These are phyloP conservation scores for silkworm (Bombyx mori) DNA, from an alignment of 1,140 invertebrate genomes.

Conservation along the genomic window DNA sequence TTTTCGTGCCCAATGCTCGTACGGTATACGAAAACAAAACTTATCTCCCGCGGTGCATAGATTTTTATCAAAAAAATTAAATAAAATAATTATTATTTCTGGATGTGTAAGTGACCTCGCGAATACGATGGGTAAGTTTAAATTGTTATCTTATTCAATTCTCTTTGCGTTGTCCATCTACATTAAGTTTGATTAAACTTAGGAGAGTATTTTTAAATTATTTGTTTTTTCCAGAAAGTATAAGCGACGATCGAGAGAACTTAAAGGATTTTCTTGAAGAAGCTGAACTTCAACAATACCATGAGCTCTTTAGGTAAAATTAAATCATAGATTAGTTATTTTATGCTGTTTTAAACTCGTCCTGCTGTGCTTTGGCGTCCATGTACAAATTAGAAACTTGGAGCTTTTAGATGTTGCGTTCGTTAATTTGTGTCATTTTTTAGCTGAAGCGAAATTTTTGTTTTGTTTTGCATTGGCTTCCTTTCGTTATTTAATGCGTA, in stretches of 20 bases:
- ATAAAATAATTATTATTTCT: too few relatives aligned
- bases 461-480: too few relatives aligned
- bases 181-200: neutral
- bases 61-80: too few relatives aligned
- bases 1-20: too few relatives aligned
- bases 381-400: neutral
- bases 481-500: too few relatives aligned
- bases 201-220: constrained; percentile 5
- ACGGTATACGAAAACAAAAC: too few relatives aligned
- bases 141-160: neutral
- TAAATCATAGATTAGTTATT: neutral
- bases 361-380: constrained; percentile 1
- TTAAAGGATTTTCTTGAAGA: constrained; percentile 54
- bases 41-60: too few relatives aligned
- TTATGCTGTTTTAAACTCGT: too few relatives aligned
- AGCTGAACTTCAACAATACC: constrained; percentile 56
- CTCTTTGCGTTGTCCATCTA: neutral
- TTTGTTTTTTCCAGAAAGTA: constrained; percentile 36
- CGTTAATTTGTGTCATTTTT: too few relatives aligned
- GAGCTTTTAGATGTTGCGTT: too few relatives aligned
- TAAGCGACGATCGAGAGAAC: constrained; percentile 36
- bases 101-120: too few relatives aligned
- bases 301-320: constrained; percentile 53
- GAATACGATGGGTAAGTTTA: constrained; percentile 14
- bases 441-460: too few relatives aligned